Conservation (phyloP, 2,797 vertebrate species). For the Malacoctenus gilli region DNA sequence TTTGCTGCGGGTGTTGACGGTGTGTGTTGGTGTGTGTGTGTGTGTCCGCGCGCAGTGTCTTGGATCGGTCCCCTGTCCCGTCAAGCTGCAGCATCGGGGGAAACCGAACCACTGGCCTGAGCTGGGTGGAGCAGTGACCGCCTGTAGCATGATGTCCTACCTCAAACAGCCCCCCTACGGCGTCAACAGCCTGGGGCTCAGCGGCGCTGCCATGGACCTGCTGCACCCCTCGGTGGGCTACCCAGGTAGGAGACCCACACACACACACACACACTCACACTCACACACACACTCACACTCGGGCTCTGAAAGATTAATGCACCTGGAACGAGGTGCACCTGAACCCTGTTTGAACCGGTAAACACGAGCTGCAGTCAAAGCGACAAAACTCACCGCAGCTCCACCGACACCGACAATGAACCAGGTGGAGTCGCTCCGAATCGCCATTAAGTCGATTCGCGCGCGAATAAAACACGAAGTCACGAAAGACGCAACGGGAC, state of each 20-base stretch:
- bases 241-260: slow-evolving; percentile 79
- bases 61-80: slow-evolving; percentile 71
- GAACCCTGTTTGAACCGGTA: neutral
- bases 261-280: neutral
- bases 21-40: too few relatives aligned
- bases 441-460: too few relatives aligned
- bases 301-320: neutral
- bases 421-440: too few relatives aligned
- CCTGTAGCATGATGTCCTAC: slow-evolving; percentile 99
- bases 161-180: slow-evolving; percentile 98
- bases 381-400: too few relatives aligned
- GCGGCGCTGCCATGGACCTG: slow-evolving; percentile 92
- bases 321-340: too few relatives aligned
- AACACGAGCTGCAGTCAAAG: neutral
- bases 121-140: slow-evolving; percentile 85
- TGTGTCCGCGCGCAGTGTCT: slow-evolving; percentile 54
- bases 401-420: too few relatives aligned
- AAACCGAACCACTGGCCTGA: slow-evolving; percentile 83
- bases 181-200: slow-evolving; percentile 95
- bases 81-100: slow-evolving; percentile 85
- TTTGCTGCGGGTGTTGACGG: neutral
- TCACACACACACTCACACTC: slow-evolving; percentile 1
- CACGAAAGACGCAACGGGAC: too few relatives aligned
- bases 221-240: slow-evolving; percentile 96
- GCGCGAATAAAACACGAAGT: too few relatives aligned